Conservation (phyloP, 2,888 invertebrate species). For the Eristalinus sepulchralis region DNA sequence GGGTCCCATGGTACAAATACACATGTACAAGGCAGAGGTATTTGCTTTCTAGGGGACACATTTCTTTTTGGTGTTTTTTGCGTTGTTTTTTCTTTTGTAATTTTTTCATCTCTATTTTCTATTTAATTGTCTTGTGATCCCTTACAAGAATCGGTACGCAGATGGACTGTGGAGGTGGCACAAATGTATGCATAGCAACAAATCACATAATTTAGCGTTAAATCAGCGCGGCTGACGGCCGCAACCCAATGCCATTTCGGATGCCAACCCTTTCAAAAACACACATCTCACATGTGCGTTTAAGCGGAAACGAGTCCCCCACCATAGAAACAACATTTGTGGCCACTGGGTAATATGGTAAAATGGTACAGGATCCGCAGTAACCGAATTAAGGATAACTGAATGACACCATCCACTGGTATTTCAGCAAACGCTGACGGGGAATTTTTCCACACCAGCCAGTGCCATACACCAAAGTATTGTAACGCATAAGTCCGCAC, state of each 20-base stretch:
- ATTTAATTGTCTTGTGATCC: constrained; percentile 59
- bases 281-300: constrained; percentile 69
- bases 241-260: constrained; percentile 27
- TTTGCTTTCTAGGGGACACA: constrained; percentile 41
- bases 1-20: constrained; percentile 53
- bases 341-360: constrained; percentile 70
- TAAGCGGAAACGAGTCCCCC: constrained; percentile 66
- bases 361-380: constrained; percentile 71
- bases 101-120: constrained; percentile 18
- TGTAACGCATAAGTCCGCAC: not conserved
- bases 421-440: constrained; percentile 63
- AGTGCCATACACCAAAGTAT: not conserved
- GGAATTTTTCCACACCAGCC: constrained; percentile 57
- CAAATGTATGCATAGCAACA: constrained; percentile 59
- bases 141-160: constrained; percentile 34
- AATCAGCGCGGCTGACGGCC: constrained; percentile 44
- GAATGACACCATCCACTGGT: constrained; percentile 69
- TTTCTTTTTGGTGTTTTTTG: constrained; percentile 21
- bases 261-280: constrained; percentile 66
- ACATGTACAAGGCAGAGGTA: not conserved
- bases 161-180: not conserved
- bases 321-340: constrained; percentile 69
- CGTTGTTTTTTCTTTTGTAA: not conserved
- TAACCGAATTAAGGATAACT: constrained; percentile 72
- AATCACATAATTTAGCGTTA: constrained; percentile 70